These are phyloP conservation scores for Cacoxenus indagator DNA, from an alignment of 2,888 invertebrate species.

Conservation along the genomic window DNA sequence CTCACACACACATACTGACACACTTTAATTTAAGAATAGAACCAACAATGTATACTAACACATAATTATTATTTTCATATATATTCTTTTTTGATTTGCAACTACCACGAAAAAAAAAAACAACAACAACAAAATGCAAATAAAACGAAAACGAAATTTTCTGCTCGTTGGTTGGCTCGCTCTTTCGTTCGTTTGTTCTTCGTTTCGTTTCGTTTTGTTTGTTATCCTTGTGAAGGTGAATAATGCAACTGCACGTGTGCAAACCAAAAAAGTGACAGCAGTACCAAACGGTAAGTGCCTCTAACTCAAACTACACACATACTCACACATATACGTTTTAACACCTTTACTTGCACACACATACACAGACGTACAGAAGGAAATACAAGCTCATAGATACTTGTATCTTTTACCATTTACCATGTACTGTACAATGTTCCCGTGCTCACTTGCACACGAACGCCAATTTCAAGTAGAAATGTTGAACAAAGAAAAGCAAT, in stretches of 20 bases:
- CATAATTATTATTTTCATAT: conserved; percentile 1
- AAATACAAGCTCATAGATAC: background rate
- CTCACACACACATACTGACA: background rate
- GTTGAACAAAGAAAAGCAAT: conserved; percentile 62
- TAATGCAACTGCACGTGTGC: conserved; percentile 99
- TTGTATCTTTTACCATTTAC: conserved; percentile 13
- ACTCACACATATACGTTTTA: conserved; percentile 8
- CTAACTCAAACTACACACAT: conserved; percentile 32
- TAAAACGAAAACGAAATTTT: conserved; percentile 37
- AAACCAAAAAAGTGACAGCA: conserved; percentile 93
- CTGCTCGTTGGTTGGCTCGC: background rate
- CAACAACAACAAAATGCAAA: conserved; percentile 5
- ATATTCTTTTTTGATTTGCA: conserved; percentile 6
- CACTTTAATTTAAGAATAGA: background rate
- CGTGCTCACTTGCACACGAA: background rate
- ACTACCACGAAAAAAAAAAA: conserved; percentile 2
- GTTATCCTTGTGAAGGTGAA: conserved; percentile 82
- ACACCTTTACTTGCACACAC: conserved; percentile 23
- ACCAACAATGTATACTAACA: background rate
- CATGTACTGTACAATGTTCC: background rate
- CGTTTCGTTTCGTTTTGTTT: background rate
- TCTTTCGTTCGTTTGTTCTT: no score
- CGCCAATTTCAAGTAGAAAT: conserved; percentile 48
- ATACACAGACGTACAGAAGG: conserved; percentile 18
- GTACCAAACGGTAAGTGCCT: conserved; percentile 88